phyloP scores from a whole-genome alignment of 1,140 invertebrate genomes.

The Lycorma delicatula region DNA sequence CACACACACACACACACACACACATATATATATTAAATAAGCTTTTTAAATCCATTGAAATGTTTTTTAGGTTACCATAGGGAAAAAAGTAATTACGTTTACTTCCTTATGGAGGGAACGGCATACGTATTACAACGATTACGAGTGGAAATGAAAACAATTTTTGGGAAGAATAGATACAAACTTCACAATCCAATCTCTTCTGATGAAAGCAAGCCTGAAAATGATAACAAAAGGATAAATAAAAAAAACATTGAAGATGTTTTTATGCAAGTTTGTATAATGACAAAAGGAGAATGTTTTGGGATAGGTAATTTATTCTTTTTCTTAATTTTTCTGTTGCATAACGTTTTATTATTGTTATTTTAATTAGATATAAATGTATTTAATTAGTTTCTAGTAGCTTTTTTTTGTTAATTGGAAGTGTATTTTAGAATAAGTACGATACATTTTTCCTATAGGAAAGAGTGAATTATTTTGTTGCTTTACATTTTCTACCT shows the following conservation, averaged over 20 bases:
- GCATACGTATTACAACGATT: not conserved
- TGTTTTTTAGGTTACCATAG: not conserved
- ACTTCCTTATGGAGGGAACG: not conserved
- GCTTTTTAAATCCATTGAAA: too few relatives aligned
- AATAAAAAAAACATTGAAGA: not conserved
- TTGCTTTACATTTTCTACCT: too few relatives aligned
- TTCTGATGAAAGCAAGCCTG: not conserved
- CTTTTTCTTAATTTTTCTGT: not conserved
- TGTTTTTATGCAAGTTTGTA: not conserved
- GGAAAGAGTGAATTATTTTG: too few relatives aligned
- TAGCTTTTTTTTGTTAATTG: too few relatives aligned
- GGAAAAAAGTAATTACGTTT: conserved; percentile 1
- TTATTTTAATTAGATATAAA: too few relatives aligned
- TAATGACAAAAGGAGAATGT: not conserved
- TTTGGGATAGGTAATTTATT: conserved; percentile 1
- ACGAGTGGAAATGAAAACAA: not conserved
- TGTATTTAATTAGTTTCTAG: too few relatives aligned
- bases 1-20: too few relatives aligned
- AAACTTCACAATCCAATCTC: not conserved
- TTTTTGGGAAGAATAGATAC: not conserved
- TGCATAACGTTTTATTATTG: not conserved
- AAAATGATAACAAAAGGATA: not conserved
- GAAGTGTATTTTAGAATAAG: too few relatives aligned
- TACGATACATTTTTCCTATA: too few relatives aligned
- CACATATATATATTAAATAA: too few relatives aligned